Evolutionary conservation across 2,888 invertebrate species (phyloP).

Genomic region (Andricus curvator): DNA sequence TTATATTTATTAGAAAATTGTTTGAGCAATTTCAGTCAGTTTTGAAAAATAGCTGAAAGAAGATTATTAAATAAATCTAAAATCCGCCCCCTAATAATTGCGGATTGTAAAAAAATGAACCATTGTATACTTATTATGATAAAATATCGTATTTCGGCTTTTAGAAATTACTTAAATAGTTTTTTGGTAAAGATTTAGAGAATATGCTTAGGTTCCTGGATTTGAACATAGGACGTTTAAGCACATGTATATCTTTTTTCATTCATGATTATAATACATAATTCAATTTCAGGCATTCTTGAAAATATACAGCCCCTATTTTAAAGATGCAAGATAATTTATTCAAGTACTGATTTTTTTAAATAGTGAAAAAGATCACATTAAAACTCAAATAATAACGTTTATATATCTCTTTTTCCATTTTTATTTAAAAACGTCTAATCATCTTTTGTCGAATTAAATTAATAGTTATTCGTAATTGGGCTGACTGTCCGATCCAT

Average conservation of each 20-base stretch:
- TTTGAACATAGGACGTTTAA: background rate
- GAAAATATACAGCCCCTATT: background rate
- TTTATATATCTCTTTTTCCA: too few relatives aligned
- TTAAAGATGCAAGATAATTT: background rate
- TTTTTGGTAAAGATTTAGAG: constrained; percentile 11
- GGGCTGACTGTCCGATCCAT: background rate
- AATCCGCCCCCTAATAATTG: constrained; percentile 12
- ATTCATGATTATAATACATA: constrained; percentile 12
- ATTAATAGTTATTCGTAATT: background rate
- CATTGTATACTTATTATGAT: background rate
- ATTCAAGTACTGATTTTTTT: background rate
- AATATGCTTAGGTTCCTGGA: background rate
- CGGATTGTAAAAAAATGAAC: background rate
- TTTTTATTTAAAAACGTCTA: background rate
- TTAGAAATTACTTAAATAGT: background rate
- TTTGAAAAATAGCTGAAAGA: background rate
- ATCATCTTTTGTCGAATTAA: background rate
- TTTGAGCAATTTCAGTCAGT: constrained; percentile 15
- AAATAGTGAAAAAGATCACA: background rate
- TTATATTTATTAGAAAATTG: background rate
- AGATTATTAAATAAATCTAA: constrained; percentile 1
- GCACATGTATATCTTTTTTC: constrained; percentile 20
- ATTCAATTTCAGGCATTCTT: constrained; percentile 4
- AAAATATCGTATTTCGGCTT: background rate
- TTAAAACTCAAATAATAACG: background rate